Base-by-base conservation (phyloP, 2,888 invertebrate genomes). In the Leuctra nigra region DNA sequence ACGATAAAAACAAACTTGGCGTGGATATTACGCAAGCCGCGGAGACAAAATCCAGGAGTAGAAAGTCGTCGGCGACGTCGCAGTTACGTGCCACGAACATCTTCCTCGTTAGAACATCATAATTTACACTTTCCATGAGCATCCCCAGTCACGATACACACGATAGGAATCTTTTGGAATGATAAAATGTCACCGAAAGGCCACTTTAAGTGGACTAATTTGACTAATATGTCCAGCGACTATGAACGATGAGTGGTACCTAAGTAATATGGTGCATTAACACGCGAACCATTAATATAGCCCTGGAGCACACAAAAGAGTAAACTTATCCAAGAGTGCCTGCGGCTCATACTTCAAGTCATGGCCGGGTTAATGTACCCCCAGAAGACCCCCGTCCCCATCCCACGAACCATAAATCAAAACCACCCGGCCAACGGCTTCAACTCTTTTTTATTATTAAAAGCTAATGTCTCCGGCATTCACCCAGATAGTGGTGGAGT, bases 361-460 rank as follows among this genome's bases (percentile, higher is more conserved):
- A 20, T 44, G n/a, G 23, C 39, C 18, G 44, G 48, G 48, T 48
- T 48, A 48, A 48, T 48, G 48, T 20, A 29, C 48, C 48, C 48
- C 16, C 11, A 7, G 16, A 9, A 4, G 4, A 9, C 38, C 38
- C 38, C 16, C 14, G 29, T 29, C 16, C 24, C 13, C 36, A 20
- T 20, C 50, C 33, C 50, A 50, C 25, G 35, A 29, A 18, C 50
- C 35, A 50, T 50, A 50, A 50, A 50, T 50, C 50, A 50, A 29
- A 50, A 18, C 13, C 50, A 33, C 22, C 35, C 18, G 16, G 18
- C 22, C 18, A 25, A 33, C 20, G 33, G 48, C 50, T 35, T 35
- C 33, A 50, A n/a, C n/a, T n/a, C n/a, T 33, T 50, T 50, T 50
- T 50, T 50, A 50, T 50, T 50, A 50, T 50, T 50, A 50, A 50